phyloP scores from a whole-genome alignment of 53 echinoderm and acorn worm genomes.

The Hippasteria phrygiana region DNA sequence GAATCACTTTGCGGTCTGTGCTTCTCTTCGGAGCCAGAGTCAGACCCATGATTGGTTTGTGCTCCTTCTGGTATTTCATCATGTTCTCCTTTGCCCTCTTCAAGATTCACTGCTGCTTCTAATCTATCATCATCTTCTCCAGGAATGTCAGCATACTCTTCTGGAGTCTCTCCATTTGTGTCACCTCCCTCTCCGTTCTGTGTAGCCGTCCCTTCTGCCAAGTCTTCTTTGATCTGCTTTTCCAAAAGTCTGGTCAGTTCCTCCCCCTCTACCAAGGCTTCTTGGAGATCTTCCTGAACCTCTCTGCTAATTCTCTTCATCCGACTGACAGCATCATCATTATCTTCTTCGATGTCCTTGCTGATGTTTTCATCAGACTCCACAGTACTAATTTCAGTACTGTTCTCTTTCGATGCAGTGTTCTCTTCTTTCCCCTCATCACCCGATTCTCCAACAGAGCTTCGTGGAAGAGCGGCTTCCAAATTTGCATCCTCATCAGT shows the following conservation, averaged over 20 bases:
- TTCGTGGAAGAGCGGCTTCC: background rate
- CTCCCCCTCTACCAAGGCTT: conserved; percentile 68
- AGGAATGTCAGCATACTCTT: background rate
- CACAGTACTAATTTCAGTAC: background rate
- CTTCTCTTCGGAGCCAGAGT: background rate
- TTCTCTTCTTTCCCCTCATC: background rate
- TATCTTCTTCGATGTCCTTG: conserved; percentile 22
- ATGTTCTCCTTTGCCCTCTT: background rate
- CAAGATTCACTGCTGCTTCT: background rate
- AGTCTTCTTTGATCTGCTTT: conserved; percentile 36
- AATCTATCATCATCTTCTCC: conserved; percentile 12
- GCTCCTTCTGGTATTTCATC: conserved; percentile 7
- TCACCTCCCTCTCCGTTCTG: conserved; percentile 15
- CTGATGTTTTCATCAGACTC: conserved; percentile 8
- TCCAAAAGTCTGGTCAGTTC: conserved; percentile 15
- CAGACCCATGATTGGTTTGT: background rate
- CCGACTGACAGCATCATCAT: conserved; percentile 36
- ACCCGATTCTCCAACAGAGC: background rate
- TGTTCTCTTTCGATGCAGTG: background rate
- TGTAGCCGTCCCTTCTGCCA: background rate
- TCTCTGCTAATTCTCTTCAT: conserved; percentile 54
- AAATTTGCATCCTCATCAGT: background rate
- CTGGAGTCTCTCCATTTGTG: no score
- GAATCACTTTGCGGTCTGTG: background rate
- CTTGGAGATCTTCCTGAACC: conserved; percentile 70